These are phyloP conservation scores for Ichneumoninae sp. DNA, from an alignment of 2,888 invertebrate species.

Conservation along the genomic window DNA sequence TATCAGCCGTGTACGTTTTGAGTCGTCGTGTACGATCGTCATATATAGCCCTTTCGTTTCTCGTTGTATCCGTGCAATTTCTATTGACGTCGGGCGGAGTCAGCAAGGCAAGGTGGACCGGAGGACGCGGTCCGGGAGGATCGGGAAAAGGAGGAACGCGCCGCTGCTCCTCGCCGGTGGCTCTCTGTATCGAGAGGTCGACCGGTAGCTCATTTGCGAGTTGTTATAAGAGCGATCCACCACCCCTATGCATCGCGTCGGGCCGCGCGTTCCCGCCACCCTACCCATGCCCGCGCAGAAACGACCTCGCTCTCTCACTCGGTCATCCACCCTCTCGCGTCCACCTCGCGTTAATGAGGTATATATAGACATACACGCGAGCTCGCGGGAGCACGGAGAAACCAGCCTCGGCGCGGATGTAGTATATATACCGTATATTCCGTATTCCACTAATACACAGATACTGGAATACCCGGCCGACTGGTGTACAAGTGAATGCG, in stretches of 20 bases:
- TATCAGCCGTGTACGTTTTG: conserved; percentile 27
- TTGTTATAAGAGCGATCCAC: conserved; percentile 66
- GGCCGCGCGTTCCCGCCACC: conserved; percentile 24
- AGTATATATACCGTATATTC: conserved; percentile 20
- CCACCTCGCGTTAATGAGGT: conserved; percentile 68
- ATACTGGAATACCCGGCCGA: background rate
- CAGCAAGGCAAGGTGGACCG: conserved; percentile 31
- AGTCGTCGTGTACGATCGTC: conserved; percentile 2
- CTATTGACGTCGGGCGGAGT: conserved; percentile 19
- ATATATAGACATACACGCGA: conserved; percentile 58
- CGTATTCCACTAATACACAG: conserved; percentile 2
- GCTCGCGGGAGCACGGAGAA: conserved; percentile 43
- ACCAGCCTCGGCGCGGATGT: conserved; percentile 50
- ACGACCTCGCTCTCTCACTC: conserved; percentile 55
- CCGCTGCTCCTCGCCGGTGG: conserved; percentile 29
- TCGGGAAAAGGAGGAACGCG: conserved; percentile 39
- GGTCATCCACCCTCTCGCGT: conserved; percentile 53
- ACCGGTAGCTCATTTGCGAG: conserved; percentile 68
- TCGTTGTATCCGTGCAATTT: conserved; percentile 43
- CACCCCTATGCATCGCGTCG: conserved; percentile 53
- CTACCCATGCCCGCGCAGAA: conserved; percentile 47
- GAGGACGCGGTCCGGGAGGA: conserved; percentile 26
- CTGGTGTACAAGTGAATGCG: conserved; percentile 11
- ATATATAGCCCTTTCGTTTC: conserved; percentile 16
- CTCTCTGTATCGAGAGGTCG: conserved; percentile 64